A percentile compares a stretch with the other conserved stretches of the same genome.
Conservation (phyloP, 1,140 invertebrate species). For the Lamellibrachia luymesi region DNA sequence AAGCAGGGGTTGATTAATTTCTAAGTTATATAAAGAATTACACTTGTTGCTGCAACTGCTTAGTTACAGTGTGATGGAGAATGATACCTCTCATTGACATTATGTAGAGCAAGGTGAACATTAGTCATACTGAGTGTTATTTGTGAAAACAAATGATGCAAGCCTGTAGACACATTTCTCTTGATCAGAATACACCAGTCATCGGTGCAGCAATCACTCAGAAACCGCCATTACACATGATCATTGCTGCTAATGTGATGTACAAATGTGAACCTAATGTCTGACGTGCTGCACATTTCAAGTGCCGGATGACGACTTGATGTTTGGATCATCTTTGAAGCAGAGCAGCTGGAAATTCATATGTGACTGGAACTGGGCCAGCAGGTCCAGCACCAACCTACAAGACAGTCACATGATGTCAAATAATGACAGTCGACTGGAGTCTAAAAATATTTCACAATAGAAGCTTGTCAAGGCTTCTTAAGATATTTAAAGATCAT, state of each 20-base stretch:
- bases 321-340: slow-evolving; percentile 39
- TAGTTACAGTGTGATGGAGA: no score
- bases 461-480: background rate
- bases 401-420: background rate
- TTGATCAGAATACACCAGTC: background rate
- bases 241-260: no score
- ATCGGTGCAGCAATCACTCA: no score
- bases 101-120: background rate
- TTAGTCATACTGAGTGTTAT: background rate
- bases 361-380: slow-evolving; percentile 44
- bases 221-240: no score
- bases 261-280: background rate
- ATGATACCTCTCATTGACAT: background rate
- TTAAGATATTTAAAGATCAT: background rate
- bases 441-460: background rate
- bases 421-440: background rate
- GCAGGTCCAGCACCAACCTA: background rate
- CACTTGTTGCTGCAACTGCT: no score
- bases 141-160: background rate
- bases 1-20: background rate
- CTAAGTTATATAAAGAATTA: no score
- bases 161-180: background rate
- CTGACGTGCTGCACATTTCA: background rate
- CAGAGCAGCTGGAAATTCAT: slow-evolving; percentile 55
- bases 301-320: slow-evolving; percentile 2